phyloP scores from a whole-genome alignment of 2,797 vertebrate genomes.

The Ctenopoma kingsleyae region DNA sequence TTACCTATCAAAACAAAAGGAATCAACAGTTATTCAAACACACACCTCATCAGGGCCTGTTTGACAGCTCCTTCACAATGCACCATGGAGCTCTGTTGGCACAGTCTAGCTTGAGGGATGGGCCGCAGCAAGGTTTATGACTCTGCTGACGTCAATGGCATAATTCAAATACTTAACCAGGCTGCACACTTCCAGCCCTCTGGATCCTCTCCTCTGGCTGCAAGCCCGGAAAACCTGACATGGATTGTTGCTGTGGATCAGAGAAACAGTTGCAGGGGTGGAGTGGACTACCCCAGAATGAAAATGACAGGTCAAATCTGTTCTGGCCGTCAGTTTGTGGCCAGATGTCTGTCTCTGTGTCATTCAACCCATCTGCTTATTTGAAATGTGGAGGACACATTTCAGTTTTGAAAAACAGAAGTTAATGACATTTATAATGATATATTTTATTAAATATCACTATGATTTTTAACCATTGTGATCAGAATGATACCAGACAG shows the following conservation, averaged over 20 bases:
- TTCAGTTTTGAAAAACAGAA: not conserved
- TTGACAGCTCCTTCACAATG: slow-evolving; percentile 88
- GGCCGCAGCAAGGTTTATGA: slow-evolving; percentile 94
- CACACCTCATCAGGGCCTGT: slow-evolving; percentile 78
- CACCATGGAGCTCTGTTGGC: slow-evolving; percentile 90
- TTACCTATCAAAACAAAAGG: slow-evolving; percentile 70
- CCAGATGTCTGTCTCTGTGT: slow-evolving; percentile 11
- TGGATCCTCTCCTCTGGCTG: slow-evolving; percentile 75
- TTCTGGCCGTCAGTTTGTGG: slow-evolving; percentile 22
- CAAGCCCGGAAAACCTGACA: slow-evolving; percentile 73
- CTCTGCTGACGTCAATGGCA: slow-evolving; percentile 99
- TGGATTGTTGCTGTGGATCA: slow-evolving; percentile 62
- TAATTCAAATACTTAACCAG: slow-evolving; percentile 99
- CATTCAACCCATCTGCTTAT: not conserved
- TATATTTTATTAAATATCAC: not conserved
- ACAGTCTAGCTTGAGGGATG: slow-evolving; percentile 86
- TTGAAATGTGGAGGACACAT: not conserved
- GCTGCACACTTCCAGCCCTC: slow-evolving; percentile 91
- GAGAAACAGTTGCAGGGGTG: slow-evolving; percentile 38
- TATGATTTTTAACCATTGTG: not conserved
- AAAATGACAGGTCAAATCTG: slow-evolving; percentile 35
- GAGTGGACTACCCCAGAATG: slow-evolving; percentile 35
- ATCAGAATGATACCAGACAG: not conserved
- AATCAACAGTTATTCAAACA: slow-evolving; percentile 36
- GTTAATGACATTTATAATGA: not conserved